Evolutionary conservation across 2,888 invertebrate species (phyloP).

Genomic region (Meteorus colon): DNA sequence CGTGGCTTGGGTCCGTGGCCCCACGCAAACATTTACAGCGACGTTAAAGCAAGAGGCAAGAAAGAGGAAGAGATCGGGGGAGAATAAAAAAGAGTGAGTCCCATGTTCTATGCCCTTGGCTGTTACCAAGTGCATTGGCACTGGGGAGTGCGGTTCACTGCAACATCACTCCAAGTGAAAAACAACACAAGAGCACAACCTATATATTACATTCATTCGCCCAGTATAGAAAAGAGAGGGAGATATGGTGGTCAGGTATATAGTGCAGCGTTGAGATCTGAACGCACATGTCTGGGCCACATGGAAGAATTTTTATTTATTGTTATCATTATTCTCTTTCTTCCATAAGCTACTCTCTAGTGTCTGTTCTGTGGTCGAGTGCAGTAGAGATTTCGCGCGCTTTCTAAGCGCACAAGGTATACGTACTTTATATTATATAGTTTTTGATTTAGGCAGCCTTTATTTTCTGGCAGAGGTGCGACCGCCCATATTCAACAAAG

Average conservation of each 20-base stretch:
- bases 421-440: neutral
- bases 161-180: slow-evolving; percentile 52
- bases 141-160: slow-evolving; percentile 47
- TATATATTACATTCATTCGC: slow-evolving; percentile 13
- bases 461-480: neutral
- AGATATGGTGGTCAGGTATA: slow-evolving; percentile 22
- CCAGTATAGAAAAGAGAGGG: neutral
- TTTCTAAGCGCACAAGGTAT: neutral
- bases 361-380: neutral
- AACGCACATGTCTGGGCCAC: slow-evolving; percentile 1
- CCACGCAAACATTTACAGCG: slow-evolving; percentile 41
- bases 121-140: slow-evolving; percentile 68
- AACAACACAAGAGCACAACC: slow-evolving; percentile 9
- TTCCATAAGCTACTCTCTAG: neutral
- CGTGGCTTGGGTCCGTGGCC: slow-evolving; percentile 29
- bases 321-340: neutral
- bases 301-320: neutral
- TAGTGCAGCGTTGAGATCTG: neutral
- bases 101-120: slow-evolving; percentile 60
- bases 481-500: neutral
- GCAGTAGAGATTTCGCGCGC: neutral
- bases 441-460: neutral
- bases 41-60: slow-evolving; percentile 17
- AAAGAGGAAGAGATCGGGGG: slow-evolving; percentile 9
- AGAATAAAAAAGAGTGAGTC: slow-evolving; percentile 18